Percentiles rank a stretch among this genome's conserved stretches.
These are phyloP conservation scores for Nasonia vitripennis DNA, from an alignment of 1,140 invertebrate genomes.

Conservation along the genomic window DNA sequence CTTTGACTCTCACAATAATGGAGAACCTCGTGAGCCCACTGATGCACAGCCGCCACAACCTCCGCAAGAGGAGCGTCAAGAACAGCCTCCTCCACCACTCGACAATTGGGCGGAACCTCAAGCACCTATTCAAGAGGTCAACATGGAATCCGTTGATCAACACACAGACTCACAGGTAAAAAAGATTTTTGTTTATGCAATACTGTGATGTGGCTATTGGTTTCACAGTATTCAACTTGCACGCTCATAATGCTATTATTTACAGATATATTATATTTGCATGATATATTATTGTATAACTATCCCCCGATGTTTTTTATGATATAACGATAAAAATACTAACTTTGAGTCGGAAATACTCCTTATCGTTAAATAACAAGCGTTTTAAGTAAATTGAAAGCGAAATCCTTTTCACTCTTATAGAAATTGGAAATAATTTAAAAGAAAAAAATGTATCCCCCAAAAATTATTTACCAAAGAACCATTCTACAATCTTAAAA, in stretches of 20 bases:
- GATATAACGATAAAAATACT: too few relatives aligned
- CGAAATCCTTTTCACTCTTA: too few relatives aligned
- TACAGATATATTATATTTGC: too few relatives aligned
- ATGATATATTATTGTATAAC: too few relatives aligned
- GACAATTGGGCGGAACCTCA: not conserved
- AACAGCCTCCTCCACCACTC: conserved; percentile 8
- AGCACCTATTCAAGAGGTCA: conserved; percentile 2
- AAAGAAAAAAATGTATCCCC: not conserved
- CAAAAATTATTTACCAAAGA: not conserved
- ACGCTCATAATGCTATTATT: too few relatives aligned
- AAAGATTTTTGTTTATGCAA: not conserved
- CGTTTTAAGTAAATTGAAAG: too few relatives aligned
- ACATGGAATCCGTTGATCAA: not conserved
- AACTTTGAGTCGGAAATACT: too few relatives aligned
- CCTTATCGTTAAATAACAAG: too few relatives aligned
- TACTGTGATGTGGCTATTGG: not conserved
- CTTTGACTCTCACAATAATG: not conserved
- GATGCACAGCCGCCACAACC: not conserved
- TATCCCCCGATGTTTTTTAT: too few relatives aligned
- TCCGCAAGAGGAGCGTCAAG: not conserved
- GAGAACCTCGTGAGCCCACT: not conserved
- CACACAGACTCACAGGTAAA: conserved; percentile 16
- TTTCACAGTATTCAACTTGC: not conserved
- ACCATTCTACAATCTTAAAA: conserved; percentile 39
- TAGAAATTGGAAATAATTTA: too few relatives aligned